A percentile compares a stretch with the other conserved stretches of the same genome.
Conservation (phyloP, 1,140 invertebrate species). For the Arctopsyche grandis region DNA sequence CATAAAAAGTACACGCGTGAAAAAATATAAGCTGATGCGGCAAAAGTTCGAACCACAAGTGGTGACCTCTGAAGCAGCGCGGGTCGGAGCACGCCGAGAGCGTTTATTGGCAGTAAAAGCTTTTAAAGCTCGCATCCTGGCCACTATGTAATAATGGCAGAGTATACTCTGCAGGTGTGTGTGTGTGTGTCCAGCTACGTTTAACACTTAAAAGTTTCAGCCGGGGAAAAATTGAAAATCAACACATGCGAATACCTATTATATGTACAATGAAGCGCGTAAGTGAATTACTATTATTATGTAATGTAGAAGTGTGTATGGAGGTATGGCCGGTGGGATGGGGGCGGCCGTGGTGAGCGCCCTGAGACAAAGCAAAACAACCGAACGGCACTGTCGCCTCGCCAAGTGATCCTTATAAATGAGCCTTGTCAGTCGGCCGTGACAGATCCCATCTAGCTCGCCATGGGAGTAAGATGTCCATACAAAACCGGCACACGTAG, state of each 20-base stretch:
- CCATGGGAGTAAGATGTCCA: slow-evolving; percentile 38
- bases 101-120: slow-evolving; percentile 50
- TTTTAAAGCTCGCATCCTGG: slow-evolving; percentile 39
- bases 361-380: slow-evolving; percentile 34
- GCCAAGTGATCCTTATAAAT: slow-evolving; percentile 51
- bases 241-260: not conserved
- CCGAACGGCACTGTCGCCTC: slow-evolving; percentile 16
- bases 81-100: not conserved
- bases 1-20: not conserved
- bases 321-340: no score
- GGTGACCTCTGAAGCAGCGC: slow-evolving; percentile 3
- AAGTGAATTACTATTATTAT: not conserved
- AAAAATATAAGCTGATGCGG: not conserved
- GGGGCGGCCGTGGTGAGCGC: not conserved
- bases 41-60: slow-evolving; percentile 10
- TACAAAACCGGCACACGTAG: slow-evolving; percentile 19
- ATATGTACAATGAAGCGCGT: not conserved
- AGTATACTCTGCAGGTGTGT: not conserved
- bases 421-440: slow-evolving; percentile 42
- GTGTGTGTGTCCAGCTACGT: not conserved
- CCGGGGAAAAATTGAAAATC: not conserved
- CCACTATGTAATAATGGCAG: slow-evolving; percentile 27
- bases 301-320: no score
- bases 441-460: slow-evolving; percentile 41
- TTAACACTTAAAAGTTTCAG: slow-evolving; percentile 5